Conservation (phyloP, 2,888 invertebrate genomes). For the Ichneumoninae sp. region DNA sequence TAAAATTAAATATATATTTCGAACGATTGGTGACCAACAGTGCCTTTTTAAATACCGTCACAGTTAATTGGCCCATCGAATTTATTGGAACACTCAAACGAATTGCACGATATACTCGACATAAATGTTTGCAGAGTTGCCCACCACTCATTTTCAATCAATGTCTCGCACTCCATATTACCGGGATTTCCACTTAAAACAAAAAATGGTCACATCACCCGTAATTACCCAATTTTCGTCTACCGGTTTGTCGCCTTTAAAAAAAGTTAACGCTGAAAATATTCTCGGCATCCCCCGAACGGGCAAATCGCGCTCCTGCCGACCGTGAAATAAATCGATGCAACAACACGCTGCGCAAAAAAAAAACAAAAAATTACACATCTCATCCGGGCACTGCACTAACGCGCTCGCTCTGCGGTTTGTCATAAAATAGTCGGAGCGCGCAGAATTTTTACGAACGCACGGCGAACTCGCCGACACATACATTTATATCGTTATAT, state of each 20-base stretch:
- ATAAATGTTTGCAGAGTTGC: no score
- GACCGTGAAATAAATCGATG: slow-evolving; percentile 13
- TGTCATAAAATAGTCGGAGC: slow-evolving; percentile 14
- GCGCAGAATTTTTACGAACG: slow-evolving; percentile 3
- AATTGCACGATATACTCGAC: no score
- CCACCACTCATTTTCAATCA: no score
- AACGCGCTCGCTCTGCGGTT: not conserved
- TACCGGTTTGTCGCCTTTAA: no score
- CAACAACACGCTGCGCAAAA: not conserved
- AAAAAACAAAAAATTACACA: not conserved
- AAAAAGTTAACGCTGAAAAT: not conserved
- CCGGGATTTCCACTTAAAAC: not conserved
- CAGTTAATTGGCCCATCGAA: no score
- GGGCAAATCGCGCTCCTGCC: not conserved
- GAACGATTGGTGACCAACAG: no score
- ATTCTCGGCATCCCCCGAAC: not conserved
- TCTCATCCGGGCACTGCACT: not conserved
- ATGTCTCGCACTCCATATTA: no score
- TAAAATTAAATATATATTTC: no score
- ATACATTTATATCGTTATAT: not conserved
- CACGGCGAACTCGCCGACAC: slow-evolving; percentile 2
- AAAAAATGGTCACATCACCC: not conserved
- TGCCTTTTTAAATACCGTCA: no score
- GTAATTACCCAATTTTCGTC: no score
- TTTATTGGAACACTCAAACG: no score